phyloP scores from a whole-genome alignment of 2,888 invertebrate genomes.

The Anodontia alba region DNA sequence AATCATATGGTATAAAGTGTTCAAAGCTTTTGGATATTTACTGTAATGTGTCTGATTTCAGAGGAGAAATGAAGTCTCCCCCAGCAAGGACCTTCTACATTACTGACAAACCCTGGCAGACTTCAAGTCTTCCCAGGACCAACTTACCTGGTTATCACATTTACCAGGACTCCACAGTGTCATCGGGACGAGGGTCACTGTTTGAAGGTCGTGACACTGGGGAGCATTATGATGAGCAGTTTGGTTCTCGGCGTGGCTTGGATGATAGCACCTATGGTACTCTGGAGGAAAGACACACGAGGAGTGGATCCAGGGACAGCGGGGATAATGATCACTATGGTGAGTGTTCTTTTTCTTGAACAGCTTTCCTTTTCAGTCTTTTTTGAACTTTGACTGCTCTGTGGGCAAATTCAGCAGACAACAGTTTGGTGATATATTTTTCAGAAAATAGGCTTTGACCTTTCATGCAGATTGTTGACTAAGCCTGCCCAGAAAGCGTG shows the following conservation, averaged over 20 bases:
- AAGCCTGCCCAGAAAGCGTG: too few species aligned
- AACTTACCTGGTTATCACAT: constrained; percentile 60
- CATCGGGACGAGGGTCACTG: constrained; percentile 74
- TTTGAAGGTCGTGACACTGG: constrained; percentile 70
- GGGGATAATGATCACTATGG: constrained; percentile 69
- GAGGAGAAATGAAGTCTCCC: constrained; percentile 65
- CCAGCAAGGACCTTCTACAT: constrained; percentile 54
- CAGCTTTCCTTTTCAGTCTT: too few species aligned
- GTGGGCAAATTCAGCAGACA: too few species aligned
- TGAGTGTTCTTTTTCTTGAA: constrained; percentile 39
- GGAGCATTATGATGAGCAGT: constrained; percentile 53
- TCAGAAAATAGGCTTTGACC: too few species aligned
- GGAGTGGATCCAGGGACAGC: constrained; percentile 75
- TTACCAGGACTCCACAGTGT: constrained; percentile 74
- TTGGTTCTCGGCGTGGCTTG: constrained; percentile 57
- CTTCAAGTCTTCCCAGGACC: constrained; percentile 58
- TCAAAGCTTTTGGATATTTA: too few species aligned
- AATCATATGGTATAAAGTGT: too few species aligned
- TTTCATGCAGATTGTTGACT: too few species aligned
- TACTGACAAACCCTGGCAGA: constrained; percentile 56
- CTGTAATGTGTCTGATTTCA: constrained; percentile 17
- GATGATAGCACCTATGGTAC: constrained; percentile 71
- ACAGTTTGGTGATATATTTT: too few species aligned
- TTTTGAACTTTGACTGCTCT: too few species aligned
- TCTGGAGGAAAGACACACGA: constrained; percentile 71